Conservation (phyloP, 2,797 vertebrate species). For the Macrochelys suwanniensis region DNA sequence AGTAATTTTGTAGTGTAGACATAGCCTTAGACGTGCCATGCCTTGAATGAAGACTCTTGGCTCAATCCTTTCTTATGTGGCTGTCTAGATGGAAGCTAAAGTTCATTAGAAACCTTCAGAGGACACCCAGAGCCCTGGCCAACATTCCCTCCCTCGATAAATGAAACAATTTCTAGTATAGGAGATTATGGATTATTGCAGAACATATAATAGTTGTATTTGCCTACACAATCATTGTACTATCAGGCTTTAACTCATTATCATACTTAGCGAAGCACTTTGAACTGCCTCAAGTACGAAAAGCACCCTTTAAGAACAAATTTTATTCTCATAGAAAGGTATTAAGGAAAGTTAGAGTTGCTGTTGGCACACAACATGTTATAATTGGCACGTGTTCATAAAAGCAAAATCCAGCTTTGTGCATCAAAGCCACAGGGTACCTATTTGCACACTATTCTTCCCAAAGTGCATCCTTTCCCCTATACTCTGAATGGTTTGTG, state of each 20-base stretch:
- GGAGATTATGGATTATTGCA: slow-evolving; percentile 12
- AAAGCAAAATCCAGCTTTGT: slow-evolving; percentile 5
- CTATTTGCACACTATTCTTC: background rate
- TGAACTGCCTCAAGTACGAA: slow-evolving; percentile 27
- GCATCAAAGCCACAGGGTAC: background rate
- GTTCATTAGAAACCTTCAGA: slow-evolving; percentile 39
- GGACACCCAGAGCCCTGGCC: background rate
- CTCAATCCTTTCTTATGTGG: background rate
- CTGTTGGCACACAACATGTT: background rate
- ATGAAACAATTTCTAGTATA: slow-evolving; percentile 18
- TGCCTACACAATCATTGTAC: background rate
- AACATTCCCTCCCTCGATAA: slow-evolving; percentile 19
- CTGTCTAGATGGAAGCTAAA: background rate
- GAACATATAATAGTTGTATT: slow-evolving; percentile 24
- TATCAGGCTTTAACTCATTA: slow-evolving; percentile 41
- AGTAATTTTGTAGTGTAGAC: too few relatives aligned
- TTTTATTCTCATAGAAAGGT: slow-evolving; percentile 48
- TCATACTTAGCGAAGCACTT: slow-evolving; percentile 34
- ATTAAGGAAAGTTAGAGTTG: slow-evolving; percentile 53
- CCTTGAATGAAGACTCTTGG: accelerated
- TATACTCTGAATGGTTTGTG: background rate
- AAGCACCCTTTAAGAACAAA: slow-evolving; percentile 32
- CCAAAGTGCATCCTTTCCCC: background rate
- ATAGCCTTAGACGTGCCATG: accelerated
- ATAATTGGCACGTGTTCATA: background rate